Percentiles rank a stretch among this genome's conserved stretches.
phyloP scores from a whole-genome alignment of 2,797 vertebrate species.

The Heteromormyrus szaboi region DNA sequence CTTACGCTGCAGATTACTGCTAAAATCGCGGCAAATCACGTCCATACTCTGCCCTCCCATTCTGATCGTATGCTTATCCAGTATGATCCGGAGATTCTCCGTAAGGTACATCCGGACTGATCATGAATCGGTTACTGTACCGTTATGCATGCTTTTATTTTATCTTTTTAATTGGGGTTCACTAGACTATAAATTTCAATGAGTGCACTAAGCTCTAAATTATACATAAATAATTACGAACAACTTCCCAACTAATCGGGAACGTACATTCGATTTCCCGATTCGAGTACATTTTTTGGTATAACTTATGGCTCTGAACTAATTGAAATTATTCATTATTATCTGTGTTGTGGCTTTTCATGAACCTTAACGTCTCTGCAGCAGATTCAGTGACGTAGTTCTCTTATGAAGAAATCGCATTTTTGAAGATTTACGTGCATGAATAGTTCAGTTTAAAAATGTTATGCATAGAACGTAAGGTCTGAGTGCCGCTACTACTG shows the following conservation, averaged over 20 bases:
- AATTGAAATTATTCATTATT: not conserved
- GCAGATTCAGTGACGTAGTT: not conserved
- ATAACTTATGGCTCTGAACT: not conserved
- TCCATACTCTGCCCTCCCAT: not conserved
- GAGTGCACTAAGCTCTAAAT: not conserved
- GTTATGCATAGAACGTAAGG: not conserved
- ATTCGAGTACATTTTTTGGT: not conserved
- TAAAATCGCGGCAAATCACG: not conserved
- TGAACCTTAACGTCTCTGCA: not conserved
- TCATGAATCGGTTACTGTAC: not conserved
- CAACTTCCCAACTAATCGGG: not conserved
- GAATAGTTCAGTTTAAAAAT: not conserved
- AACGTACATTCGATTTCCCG: not conserved
- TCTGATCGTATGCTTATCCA: not conserved
- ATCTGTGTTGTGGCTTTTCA: not conserved
- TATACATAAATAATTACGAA: not conserved
- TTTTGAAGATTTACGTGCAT: not conserved
- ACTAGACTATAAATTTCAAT: not conserved
- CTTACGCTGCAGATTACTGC: not conserved
- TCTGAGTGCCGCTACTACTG: not conserved
- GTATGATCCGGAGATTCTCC: not conserved
- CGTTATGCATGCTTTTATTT: not conserved
- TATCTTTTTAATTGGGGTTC: not conserved
- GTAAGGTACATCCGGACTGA: not conserved
- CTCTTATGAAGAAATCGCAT: not conserved